Base-by-base conservation (phyloP, 2,797 vertebrate species). In the Betta splendens region DNA sequence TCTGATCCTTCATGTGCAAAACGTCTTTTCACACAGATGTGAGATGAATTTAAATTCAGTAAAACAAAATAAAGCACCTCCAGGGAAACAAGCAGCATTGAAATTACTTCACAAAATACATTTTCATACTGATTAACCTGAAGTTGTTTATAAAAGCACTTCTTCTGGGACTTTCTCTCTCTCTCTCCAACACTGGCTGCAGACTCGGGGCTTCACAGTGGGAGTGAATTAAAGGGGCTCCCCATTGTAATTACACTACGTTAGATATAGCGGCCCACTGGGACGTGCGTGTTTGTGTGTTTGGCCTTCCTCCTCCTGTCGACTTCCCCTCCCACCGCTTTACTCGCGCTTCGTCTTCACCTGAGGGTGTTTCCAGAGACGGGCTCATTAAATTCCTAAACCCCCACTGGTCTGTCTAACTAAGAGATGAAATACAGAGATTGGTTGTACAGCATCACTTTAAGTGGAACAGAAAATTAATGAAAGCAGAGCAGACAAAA, bases 141-240 rank as follows among this genome's bases (percentile, higher is more conserved):
- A 50, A 72, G 26, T 53, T 74, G 53, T 68, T 77, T 72, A 69
- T 77, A 73, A 75, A 61, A 64, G 35, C 54, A 36, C 59, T 64
- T 65, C 15, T 43, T 36, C 10, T 29, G 52, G 52, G 58, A 58
- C 39, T 46, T 26, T 47, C 36, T 15, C 29, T 54, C 33, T 17
- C 25, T 29, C 18, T 23, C 5, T 22, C 46, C 22, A 9, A 11
- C 43, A 7, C 3, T 10, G 5, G 1, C 7, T 39, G 20, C 46
- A 80, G 37, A 63, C 66, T 67, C 61, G 15, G 60, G 42, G 64
- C 45, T 64, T 80, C 28, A 1, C 63, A 67, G 77, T 60, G 59
- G 50, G 75, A 85, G 81, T 85, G 83, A 85, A 85, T 87, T 85
- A 87, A 81, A 85, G 76, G 56, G 68, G 72, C 45, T 77, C 74